phyloP scores from a whole-genome alignment of 2,113 vertebrate species.

The Prionailurus bengalensis region DNA sequence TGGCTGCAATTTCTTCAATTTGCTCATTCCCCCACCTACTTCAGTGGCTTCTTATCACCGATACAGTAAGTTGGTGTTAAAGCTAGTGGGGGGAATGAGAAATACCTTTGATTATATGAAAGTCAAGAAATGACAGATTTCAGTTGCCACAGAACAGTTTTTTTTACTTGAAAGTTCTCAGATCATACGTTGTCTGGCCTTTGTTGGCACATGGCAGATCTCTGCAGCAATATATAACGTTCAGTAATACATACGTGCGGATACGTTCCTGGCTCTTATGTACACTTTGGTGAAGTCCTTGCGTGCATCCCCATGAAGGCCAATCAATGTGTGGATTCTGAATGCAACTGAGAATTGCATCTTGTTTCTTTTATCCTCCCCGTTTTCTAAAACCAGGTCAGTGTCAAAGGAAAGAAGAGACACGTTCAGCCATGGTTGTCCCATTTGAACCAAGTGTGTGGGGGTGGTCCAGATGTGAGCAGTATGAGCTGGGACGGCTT shows the following conservation, averaged over 20 bases:
- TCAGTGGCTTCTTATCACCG: background rate
- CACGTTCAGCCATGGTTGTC: accelerated
- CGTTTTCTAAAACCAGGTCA: background rate
- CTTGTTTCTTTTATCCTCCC: conserved; percentile 19
- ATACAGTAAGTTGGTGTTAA: background rate
- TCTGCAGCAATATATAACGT: background rate
- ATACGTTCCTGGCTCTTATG: background rate
- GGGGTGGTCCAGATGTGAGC: conserved; percentile 70
- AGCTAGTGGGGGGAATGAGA: background rate
- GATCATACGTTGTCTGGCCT: background rate
- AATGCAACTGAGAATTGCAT: background rate
- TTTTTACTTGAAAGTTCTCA: conserved; percentile 30
- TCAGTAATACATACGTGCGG: background rate
- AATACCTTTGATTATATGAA: background rate
- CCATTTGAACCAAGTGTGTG: background rate
- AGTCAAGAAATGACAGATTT: conserved; percentile 7
- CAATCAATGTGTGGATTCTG: background rate
- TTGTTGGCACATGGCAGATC: conserved; percentile 29
- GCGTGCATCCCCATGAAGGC: background rate
- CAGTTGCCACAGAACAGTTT: background rate
- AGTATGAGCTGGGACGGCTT: background rate
- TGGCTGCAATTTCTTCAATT: background rate
- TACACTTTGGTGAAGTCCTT: background rate
- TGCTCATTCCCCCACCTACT: background rate
- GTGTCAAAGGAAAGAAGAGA: background rate